These are phyloP conservation scores for Chesias legatella DNA, from an alignment of 2,888 invertebrate species.

Conservation along the genomic window DNA sequence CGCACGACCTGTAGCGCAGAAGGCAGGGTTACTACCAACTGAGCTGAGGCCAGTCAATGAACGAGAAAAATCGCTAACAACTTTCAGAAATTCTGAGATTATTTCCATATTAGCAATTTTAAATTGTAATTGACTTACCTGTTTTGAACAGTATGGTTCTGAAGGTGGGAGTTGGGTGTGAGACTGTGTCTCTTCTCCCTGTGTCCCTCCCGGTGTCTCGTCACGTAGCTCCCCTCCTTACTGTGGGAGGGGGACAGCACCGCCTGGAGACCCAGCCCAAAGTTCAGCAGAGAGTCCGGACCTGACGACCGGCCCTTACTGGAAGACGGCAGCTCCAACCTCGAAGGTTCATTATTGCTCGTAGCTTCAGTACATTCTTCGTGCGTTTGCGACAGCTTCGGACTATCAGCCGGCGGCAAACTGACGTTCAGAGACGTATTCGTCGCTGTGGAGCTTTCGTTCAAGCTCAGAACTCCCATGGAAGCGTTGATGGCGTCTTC, in stretches of 20 bases:
- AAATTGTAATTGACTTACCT: slow-evolving; percentile 45
- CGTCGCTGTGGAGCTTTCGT: slow-evolving; percentile 71
- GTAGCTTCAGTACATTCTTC: slow-evolving; percentile 42
- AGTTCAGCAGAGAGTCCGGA: slow-evolving; percentile 60
- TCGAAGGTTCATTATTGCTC: slow-evolving; percentile 45
- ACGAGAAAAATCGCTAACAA: too few species aligned
- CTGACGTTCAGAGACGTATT: slow-evolving; percentile 70
- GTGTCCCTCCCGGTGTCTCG: slow-evolving; percentile 55
- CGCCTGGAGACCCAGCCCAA: slow-evolving; percentile 63
- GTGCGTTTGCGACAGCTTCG: slow-evolving; percentile 48
- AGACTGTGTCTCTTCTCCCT: slow-evolving; percentile 80
- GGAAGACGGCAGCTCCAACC: slow-evolving; percentile 57
- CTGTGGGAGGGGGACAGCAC: slow-evolving; percentile 65
- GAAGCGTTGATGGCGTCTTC: slow-evolving; percentile 57
- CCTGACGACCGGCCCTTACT: slow-evolving; percentile 58
- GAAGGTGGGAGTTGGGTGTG: slow-evolving; percentile 64
- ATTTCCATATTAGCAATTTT: too few species aligned
- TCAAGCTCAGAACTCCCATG: slow-evolving; percentile 63
- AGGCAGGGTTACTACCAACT: too few species aligned
- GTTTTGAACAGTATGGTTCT: slow-evolving; percentile 59
- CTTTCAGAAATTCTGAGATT: too few species aligned
- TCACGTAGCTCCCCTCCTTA: slow-evolving; percentile 50
- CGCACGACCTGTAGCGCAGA: too few species aligned
- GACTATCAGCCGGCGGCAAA: slow-evolving; percentile 65
- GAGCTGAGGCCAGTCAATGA: too few species aligned